Conservation (phyloP, 2,113 vertebrate species). For the Cavia porcellus region DNA sequence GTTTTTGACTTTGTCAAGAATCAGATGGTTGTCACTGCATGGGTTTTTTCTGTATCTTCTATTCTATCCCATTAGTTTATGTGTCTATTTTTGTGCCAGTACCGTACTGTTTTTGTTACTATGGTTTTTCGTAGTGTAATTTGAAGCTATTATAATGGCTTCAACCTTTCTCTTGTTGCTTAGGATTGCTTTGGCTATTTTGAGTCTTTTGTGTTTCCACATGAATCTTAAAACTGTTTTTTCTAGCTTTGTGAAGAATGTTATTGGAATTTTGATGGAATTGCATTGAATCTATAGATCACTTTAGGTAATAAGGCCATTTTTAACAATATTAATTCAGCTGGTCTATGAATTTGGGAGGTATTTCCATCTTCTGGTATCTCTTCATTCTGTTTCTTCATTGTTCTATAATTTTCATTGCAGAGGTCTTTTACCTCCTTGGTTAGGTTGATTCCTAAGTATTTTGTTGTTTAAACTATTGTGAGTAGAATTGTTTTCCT, state of each 20-base stretch:
- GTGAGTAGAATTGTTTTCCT: not conserved
- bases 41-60: not conserved
- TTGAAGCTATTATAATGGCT: not conserved
- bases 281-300: not conserved
- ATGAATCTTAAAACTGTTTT: not conserved
- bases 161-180: not conserved
- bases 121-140: not conserved
- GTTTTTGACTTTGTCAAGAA: not conserved
- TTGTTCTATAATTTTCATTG: not conserved
- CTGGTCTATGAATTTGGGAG: not conserved
- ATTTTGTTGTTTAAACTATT: not conserved
- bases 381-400: not conserved
- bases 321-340: not conserved
- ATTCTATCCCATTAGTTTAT: not conserved
- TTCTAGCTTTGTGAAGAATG: not conserved
- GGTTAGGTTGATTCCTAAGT: not conserved
- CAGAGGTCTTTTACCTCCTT: not conserved
- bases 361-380: not conserved
- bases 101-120: not conserved
- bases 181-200: not conserved
- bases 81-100: not conserved
- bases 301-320: not conserved
- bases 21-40: not conserved
- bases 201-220: not conserved
- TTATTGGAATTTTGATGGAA: not conserved